Base-by-base conservation (phyloP, 2,113 vertebrate genomes). In the Astur gentilis region DNA sequence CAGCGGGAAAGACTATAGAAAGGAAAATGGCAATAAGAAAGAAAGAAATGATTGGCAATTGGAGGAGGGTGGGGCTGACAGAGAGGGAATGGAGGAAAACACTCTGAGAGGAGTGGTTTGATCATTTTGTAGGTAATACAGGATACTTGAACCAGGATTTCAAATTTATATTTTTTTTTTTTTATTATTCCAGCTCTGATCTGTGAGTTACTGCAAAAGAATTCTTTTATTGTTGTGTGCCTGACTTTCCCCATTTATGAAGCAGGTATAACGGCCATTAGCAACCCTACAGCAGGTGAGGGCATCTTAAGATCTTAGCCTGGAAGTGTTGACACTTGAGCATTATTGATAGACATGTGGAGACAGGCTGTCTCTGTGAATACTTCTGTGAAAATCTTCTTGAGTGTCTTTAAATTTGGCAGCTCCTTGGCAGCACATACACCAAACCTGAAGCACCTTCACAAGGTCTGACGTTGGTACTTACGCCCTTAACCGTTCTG, bases 301-400 rank as follows among this genome's bases (percentile, higher is more conserved):
- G 70, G 54, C 87, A 73, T 95, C 81, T 90, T 93, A 77, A 88
- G 84, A 80, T 95, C 78, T 78, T 47, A 55, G 57, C 20, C 55
- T 94, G 75, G 54, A 86, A 94, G 87, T 90, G 95, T 55, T 96
- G 87, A 91, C 89, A 91, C 55, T 77, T 87, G 52, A 78, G 3
- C 26, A 64, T 64, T 93, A 75, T 19, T 64, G 75, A 91, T 55
- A 91, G 91, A 89, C 69, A 13, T 4, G 45, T 45, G 49, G 93
- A 94, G 89, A 96, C 89, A 80, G 70, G 40, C 61, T 95, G 93
- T 91, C 93, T 95, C 77, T 58, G 44, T 76, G 87, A 93, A 83
- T 94, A 66, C 54, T 80, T 83, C 38, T 69, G 45, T 6, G 31
- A 62, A 90, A 88, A 70, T 85, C 49, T 77, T 78, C 26, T 71